Conservation (phyloP, 2,888 invertebrate species). For the Eilema sororculum region DNA sequence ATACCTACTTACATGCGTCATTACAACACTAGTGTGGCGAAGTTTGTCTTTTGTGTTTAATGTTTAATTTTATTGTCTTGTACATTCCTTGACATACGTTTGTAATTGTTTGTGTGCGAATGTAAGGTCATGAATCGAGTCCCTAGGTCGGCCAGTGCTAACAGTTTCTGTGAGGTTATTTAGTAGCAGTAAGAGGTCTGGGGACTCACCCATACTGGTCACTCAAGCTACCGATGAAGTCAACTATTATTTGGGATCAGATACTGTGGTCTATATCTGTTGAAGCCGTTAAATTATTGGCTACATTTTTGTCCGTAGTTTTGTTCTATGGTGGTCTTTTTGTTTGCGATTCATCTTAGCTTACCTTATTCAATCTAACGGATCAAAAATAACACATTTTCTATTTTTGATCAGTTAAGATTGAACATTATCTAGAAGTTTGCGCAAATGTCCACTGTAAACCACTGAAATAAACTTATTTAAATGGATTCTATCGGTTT, state of each 20-base stretch:
- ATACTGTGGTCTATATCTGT: not conserved
- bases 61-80: not conserved
- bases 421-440: no score
- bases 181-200: not conserved
- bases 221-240: no score
- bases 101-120: not conserved
- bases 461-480: no score
- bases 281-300: no score
- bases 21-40: not conserved
- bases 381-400: no score
- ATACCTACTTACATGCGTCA: not conserved
- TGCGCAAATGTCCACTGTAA: no score
- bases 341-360: no score
- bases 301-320: no score
- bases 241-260: not conserved
- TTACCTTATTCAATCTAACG: no score
- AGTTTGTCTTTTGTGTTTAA: not conserved
- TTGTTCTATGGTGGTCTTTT: no score
- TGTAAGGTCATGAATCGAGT: not conserved
- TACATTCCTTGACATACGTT: not conserved
- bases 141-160: not conserved
- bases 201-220: not conserved
- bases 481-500: no score
- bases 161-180: not conserved
- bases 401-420: no score